These are phyloP conservation scores for Lagopus muta DNA, from an alignment of 2,113 vertebrate genomes.

Conservation along the genomic window DNA sequence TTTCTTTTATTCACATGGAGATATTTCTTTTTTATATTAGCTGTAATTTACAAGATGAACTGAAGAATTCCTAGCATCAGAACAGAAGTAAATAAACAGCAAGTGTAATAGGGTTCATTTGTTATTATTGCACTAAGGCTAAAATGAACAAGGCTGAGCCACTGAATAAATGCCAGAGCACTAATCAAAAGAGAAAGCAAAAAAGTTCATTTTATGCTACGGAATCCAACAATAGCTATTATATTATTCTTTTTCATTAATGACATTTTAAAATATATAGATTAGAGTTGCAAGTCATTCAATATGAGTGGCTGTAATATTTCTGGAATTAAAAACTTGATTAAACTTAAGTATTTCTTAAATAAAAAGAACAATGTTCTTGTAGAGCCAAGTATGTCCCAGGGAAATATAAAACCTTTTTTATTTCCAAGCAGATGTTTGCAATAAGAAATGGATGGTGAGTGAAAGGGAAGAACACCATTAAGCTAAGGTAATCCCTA, in stretches of 20 bases:
- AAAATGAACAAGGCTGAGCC: conserved; percentile 55
- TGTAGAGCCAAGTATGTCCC: conserved; percentile 77
- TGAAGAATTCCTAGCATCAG: conserved; percentile 43
- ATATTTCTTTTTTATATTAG: conserved; percentile 49
- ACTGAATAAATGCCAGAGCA: conserved; percentile 60
- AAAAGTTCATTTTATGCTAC: conserved; percentile 52
- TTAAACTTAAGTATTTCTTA: conserved; percentile 79
- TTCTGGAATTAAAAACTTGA: conserved; percentile 80
- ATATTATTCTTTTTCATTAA: conserved; percentile 68
- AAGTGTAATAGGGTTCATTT: conserved; percentile 60
- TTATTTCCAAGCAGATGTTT: conserved; percentile 85
- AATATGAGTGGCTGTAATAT: conserved; percentile 70
- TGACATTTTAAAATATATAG: conserved; percentile 52
- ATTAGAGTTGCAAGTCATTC: conserved; percentile 65
- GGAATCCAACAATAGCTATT: conserved; percentile 60
- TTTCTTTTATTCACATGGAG: conserved; percentile 60
- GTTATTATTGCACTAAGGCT: conserved; percentile 52
- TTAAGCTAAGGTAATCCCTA: conserved; percentile 76
- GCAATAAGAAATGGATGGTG: conserved; percentile 83
- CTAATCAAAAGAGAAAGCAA: conserved; percentile 55
- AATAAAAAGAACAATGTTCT: conserved; percentile 75
- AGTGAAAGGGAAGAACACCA: conserved; percentile 78
- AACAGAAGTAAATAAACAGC: conserved; percentile 64
- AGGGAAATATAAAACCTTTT: conserved; percentile 80
- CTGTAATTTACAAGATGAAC: conserved; percentile 67